Base-by-base conservation (phyloP, 2,888 invertebrate species). In the Tipula lateralis region DNA sequence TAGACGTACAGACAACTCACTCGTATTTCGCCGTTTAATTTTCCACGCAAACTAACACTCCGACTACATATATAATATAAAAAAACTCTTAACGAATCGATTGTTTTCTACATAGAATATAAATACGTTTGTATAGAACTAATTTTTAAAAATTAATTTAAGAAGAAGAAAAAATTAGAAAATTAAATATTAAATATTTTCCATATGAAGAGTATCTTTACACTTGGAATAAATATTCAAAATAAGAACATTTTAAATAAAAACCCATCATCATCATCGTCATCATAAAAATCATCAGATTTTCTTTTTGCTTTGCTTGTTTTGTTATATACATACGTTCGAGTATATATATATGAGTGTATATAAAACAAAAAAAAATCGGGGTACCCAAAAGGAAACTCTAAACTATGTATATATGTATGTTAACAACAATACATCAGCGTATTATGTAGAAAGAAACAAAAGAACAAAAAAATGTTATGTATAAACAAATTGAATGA, bases 141-240 rank as follows among this genome's bases (percentile, higher is more conserved):
- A 39, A 39, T 39, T 12, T 44, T 16, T 9, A 44, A 44, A 44
- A 44, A 44, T 44, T 44, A 44, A 44, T 12, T 44, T 4, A 44
- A 44, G 5, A 44, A 24, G 2, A 66, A 66, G 1, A 36, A 34
- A n/a, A 1, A n/a, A 24, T 16, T 66, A 12, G 9, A 66, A 66
- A 66, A 66, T 44, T 44, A 44, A 16, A 16, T n/a, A n/a, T 44
- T 16, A 2, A 44, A 44, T 44, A 44, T 44, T 44, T 44, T 44
- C n/a, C 44, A 44, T 66, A 24, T 24, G 19, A 19, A 19, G 66
- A 19, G 66, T 66, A 66, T 66, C 66, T 66, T 66, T 66, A 66
- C 66, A 66, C 66, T 66, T 66, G 66, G 66, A 24, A 66, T 66
- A 66, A 66, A 66, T 66, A 66, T 66, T 66, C 24, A 66, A 66